phyloP scores from a whole-genome alignment of 2,888 invertebrate genomes.

The Drosophila buzzatii region DNA sequence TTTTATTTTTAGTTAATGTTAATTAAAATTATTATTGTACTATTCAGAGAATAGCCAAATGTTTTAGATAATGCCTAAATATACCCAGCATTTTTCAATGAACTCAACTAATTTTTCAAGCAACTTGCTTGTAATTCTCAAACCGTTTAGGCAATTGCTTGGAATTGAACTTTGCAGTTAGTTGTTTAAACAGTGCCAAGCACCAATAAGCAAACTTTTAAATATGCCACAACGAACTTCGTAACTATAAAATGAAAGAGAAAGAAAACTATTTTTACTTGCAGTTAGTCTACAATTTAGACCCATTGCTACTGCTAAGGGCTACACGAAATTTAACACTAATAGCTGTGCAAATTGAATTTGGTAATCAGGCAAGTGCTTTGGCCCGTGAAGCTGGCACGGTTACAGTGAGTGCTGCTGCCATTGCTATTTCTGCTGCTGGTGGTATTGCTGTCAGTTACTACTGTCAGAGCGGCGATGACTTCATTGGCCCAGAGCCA shows the following conservation, averaged over 20 bases:
- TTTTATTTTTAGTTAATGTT: too few relatives aligned
- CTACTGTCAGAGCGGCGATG: slow-evolving; percentile 59
- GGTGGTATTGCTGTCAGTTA: slow-evolving; percentile 10
- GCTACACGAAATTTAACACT: slow-evolving; percentile 39
- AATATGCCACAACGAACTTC: not conserved
- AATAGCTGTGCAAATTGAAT: slow-evolving; percentile 56
- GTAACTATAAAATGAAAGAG: slow-evolving; percentile 5
- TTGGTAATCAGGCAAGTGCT: slow-evolving; percentile 65
- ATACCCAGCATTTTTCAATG: not conserved
- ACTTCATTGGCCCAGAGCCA: slow-evolving; percentile 67
- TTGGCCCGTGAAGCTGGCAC: slow-evolving; percentile 10
- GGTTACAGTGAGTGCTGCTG: not conserved
- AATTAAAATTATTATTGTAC: too few relatives aligned
- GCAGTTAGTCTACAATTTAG: slow-evolving; percentile 6
- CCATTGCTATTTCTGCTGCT: not conserved
- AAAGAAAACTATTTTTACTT: not conserved
- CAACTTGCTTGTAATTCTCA: not conserved
- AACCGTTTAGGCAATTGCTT: not conserved
- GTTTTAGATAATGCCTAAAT: too few relatives aligned
- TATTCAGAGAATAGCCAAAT: not conserved
- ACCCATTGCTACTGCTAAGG: slow-evolving; percentile 14
- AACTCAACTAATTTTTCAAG: not conserved
- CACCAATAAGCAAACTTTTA: not conserved
- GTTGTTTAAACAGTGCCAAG: not conserved
- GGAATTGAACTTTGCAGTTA: not conserved